A percentile compares a stretch with the other conserved stretches of the same genome.
phyloP scores from a whole-genome alignment of 1,140 invertebrate species.

The Dreissena polymorpha region DNA sequence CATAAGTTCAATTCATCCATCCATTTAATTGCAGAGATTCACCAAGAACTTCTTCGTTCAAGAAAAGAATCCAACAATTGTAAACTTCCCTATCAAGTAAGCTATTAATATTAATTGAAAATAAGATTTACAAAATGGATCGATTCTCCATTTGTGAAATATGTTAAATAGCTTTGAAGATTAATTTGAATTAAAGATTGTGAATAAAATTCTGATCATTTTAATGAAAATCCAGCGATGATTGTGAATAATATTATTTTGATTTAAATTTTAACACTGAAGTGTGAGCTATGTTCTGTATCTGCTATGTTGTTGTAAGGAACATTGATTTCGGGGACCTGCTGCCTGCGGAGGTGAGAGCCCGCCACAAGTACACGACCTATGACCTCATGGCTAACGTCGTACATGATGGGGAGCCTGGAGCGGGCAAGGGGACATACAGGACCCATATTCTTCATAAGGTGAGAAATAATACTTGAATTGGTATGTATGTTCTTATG shows the following conservation, averaged over 20 bases:
- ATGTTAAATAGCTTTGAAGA: no score
- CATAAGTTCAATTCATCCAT: no score
- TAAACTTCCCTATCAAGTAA: slow-evolving; percentile 99
- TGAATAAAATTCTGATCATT: no score
- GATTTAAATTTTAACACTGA: no score
- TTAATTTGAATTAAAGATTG: no score
- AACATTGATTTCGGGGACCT: slow-evolving; percentile 98
- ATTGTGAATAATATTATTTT: no score
- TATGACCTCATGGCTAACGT: slow-evolving; percentile 99
- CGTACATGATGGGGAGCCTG: slow-evolving; percentile 98
- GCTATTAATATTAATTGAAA: slow-evolving; percentile 74
- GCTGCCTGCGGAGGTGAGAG: slow-evolving; percentile 89
- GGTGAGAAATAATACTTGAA: slow-evolving; percentile 80
- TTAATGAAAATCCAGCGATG: no score
- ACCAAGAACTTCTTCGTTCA: slow-evolving; percentile 99
- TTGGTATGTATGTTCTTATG: slow-evolving; percentile 76
- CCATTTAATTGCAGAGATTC: slow-evolving; percentile 87
- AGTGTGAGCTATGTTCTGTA: no score
- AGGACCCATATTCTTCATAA: slow-evolving; percentile 97
- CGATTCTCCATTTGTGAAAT: no score
- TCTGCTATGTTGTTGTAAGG: slow-evolving; percentile 53
- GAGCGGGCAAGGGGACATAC: slow-evolving; percentile 92
- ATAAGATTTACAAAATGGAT: no score
- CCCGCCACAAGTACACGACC: slow-evolving; percentile 87
- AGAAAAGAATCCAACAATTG: slow-evolving; percentile 99